Conservation (phyloP, 1,140 invertebrate genomes). For the Musca vetustissima region DNA sequence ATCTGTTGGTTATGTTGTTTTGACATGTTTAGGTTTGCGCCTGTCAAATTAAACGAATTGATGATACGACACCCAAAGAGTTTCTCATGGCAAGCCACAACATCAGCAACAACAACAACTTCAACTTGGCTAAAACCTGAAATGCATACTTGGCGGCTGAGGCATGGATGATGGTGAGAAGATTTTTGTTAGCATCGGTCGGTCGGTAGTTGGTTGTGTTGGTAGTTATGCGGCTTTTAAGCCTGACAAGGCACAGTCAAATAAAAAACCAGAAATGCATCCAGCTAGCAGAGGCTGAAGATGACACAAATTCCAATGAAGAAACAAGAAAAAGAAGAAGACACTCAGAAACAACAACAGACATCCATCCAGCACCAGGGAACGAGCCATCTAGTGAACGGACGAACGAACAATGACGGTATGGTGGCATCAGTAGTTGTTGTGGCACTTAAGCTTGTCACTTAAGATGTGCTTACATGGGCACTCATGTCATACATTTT, state of each 20-base stretch:
- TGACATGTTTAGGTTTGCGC: constrained; percentile 58
- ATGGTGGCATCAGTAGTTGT: background rate
- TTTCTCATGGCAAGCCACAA: constrained; percentile 44
- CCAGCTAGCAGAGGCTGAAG: background rate
- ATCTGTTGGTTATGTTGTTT: constrained; percentile 38
- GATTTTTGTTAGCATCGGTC: too few relatives aligned
- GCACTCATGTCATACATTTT: background rate
- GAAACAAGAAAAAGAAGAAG: background rate
- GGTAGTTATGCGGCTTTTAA: background rate
- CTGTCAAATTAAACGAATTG: constrained; percentile 55
- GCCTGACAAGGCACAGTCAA: background rate
- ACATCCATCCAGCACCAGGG: background rate
- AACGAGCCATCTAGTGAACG: too few relatives aligned
- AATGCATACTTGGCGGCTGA: too few relatives aligned
- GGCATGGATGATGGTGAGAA: too few relatives aligned
- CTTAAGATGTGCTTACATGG: background rate
- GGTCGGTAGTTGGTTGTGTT: too few relatives aligned
- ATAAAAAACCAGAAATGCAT: background rate
- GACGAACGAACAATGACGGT: too few relatives aligned
- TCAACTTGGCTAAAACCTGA: too few relatives aligned
- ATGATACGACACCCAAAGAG: constrained; percentile 51
- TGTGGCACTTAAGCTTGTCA: background rate
- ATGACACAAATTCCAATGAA: constrained; percentile 17
- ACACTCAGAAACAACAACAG: background rate
- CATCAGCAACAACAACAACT: too few relatives aligned